Evolutionary conservation across 2,888 invertebrate genomes (phyloP).

Genomic region (Epistrophe grossulariae): DNA sequence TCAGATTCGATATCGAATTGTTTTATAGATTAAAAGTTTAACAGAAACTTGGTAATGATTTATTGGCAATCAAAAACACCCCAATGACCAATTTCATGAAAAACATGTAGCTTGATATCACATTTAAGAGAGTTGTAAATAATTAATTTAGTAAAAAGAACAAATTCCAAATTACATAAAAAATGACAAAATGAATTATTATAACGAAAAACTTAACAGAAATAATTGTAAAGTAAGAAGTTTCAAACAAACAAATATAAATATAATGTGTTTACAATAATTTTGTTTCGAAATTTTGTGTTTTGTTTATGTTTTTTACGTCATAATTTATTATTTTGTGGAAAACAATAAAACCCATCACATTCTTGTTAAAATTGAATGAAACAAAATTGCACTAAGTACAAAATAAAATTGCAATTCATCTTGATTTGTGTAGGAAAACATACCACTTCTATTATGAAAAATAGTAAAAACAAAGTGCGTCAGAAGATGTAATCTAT

Average conservation of each 20-base stretch:
- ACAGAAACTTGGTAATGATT: background rate
- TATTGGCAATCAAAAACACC: constrained; percentile 14
- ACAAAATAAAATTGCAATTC: constrained; percentile 36
- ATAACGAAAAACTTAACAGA: background rate
- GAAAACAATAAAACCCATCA: constrained; percentile 6
- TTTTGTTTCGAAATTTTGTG: constrained; percentile 30
- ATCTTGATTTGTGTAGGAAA: constrained; percentile 44
- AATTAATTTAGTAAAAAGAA: constrained; percentile 38
- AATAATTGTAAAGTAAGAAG: background rate
- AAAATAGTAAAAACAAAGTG: constrained; percentile 33
- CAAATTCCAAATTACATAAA: constrained; percentile 32
- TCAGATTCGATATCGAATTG: background rate
- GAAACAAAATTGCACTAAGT: constrained; percentile 23
- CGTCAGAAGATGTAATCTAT: constrained; percentile 28
- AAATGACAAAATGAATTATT: constrained; percentile 46
- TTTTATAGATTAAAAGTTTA: background rate
- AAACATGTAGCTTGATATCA: background rate
- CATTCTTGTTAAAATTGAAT: background rate
- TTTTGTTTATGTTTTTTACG: constrained; percentile 26
- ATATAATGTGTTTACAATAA: constrained; percentile 18
- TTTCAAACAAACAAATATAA: constrained; percentile 5
- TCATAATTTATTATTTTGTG: constrained; percentile 30
- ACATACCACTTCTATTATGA: background rate
- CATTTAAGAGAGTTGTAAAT: constrained; percentile 57
- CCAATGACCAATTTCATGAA: constrained; percentile 65